Evolutionary conservation across 2,888 invertebrate genomes (phyloP).

Genomic region (Epinotia bilunana): DNA sequence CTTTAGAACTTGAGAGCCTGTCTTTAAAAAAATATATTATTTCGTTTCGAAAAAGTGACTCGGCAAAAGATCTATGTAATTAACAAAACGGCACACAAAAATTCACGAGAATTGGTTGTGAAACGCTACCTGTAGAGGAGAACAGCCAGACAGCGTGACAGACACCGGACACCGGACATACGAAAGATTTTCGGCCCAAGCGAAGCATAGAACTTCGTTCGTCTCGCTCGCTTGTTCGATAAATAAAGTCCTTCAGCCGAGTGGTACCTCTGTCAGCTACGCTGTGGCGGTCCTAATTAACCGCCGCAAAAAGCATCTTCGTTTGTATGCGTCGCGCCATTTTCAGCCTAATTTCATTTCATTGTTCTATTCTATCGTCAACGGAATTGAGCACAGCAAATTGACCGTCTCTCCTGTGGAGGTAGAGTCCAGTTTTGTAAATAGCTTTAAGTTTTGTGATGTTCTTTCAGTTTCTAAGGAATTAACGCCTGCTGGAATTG

Average conservation of each 20-base stretch:
- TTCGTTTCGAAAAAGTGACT: too few relatives aligned
- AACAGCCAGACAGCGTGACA: too few relatives aligned
- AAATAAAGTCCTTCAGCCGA: neutral
- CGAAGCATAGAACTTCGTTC: too few relatives aligned
- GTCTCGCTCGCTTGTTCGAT: too few relatives aligned
- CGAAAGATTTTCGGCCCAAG: too few relatives aligned
- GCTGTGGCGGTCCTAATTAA: slow-evolving; percentile 23
- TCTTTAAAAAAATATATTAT: too few relatives aligned
- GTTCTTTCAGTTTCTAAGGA: neutral
- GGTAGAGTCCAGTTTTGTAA: neutral
- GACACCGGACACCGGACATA: too few relatives aligned
- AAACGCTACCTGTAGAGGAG: too few relatives aligned
- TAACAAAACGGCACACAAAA: too few relatives aligned
- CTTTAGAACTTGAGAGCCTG: too few relatives aligned
- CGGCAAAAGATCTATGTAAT: too few relatives aligned
- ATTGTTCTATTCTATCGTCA: slow-evolving; percentile 30
- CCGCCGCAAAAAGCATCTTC: slow-evolving; percentile 23
- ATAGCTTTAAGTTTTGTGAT: neutral
- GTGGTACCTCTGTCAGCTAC: neutral
- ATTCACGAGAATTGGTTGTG: too few relatives aligned
- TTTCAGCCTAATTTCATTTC: slow-evolving; percentile 32
- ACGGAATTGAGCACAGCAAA: neutral
- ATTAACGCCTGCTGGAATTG: neutral
- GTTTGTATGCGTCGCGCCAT: slow-evolving; percentile 35
- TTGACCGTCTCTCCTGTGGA: neutral